These are phyloP conservation scores for Neoarius graeffei DNA, from an alignment of 2,113 vertebrate species.

Conservation along the genomic window DNA sequence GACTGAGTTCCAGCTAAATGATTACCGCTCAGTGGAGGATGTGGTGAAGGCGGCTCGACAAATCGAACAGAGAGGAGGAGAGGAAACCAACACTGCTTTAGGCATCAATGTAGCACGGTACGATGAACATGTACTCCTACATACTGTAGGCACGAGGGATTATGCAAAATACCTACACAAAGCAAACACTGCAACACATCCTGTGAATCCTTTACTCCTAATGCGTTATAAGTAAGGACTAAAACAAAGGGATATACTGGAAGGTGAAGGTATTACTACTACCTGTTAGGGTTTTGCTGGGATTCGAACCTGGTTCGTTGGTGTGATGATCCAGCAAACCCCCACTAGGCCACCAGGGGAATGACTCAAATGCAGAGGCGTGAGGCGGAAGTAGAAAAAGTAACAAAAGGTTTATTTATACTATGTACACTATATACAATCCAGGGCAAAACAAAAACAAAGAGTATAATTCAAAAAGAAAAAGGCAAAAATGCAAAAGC, in stretches of 20 bases:
- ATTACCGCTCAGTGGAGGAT: constrained; percentile 86
- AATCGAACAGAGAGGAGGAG: constrained; percentile 90
- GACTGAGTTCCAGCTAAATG: constrained; percentile 88
- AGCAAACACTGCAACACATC: not conserved
- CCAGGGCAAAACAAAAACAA: no score
- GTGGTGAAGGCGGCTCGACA: constrained; percentile 87
- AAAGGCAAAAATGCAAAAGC: no score
- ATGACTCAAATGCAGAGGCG: no score
- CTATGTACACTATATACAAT: no score
- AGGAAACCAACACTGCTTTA: constrained; percentile 89
- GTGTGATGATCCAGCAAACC: no score
- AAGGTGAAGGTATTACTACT: not conserved
- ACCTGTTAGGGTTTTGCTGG: no score
- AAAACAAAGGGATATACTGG: not conserved
- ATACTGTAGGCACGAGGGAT: not conserved
- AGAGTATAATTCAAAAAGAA: no score
- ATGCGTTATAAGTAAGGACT: not conserved
- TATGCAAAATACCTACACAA: not conserved
- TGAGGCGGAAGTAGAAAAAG: no score
- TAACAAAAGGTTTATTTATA: no score
- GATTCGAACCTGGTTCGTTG: no score
- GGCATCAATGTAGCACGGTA: constrained; percentile 93
- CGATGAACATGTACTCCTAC: not conserved
- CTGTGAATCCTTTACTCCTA: not conserved
- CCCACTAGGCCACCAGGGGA: no score